Base-by-base conservation (phyloP, 1,140 invertebrate genomes). In the Sycophila sp. region DNA sequence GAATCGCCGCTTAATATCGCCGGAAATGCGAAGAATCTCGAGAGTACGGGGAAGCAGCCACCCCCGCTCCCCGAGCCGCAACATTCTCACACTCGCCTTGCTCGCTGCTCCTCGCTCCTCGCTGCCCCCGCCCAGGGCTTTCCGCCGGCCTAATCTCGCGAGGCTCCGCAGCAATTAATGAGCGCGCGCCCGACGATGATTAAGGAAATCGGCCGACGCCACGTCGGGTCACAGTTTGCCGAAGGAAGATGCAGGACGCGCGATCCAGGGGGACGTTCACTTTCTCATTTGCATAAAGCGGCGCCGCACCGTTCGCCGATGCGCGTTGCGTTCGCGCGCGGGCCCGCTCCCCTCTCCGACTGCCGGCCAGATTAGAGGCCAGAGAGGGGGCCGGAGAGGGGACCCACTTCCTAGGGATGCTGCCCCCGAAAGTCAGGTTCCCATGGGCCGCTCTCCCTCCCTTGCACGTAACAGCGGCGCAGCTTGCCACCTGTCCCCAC, bases 381-480 rank as follows among this genome's bases (percentile, higher is more conserved):
- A 45, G 30, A 63, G 56, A 42, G 32, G 26, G 67, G 56, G 60
- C 34, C 38, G 65, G 53, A 66, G 30, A 7, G 69, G 66, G 66
- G 75, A 56, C 72, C 75, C 75, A 78, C 78, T 85, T 84, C 80
- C 79, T 83, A 80, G 80, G 83, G 83, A 84, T 84, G 83, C 82
- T 83, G 84, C 80, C 83, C 82, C 80, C 79, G 77, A 81, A 82
- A 86, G 83, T 85, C 82, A 85, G 83, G 84, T 86, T 86, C 84
- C 83, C 84, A 85, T 85, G 84, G 81, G 75, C 79, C 66, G 60
- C 74, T 65, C 77, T 76, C 63, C 69, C 75, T 65, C 76, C 64
- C 73, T 8, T n/a, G 24, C 51, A 45, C 8, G 4, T 38, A n/a
- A n/a, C n/a, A n/a, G n/a, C n/a, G n/a, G 59, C 74, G 60, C 75